phyloP scores from a whole-genome alignment of 1,140 invertebrate species.

The Drosophila sp. region DNA sequence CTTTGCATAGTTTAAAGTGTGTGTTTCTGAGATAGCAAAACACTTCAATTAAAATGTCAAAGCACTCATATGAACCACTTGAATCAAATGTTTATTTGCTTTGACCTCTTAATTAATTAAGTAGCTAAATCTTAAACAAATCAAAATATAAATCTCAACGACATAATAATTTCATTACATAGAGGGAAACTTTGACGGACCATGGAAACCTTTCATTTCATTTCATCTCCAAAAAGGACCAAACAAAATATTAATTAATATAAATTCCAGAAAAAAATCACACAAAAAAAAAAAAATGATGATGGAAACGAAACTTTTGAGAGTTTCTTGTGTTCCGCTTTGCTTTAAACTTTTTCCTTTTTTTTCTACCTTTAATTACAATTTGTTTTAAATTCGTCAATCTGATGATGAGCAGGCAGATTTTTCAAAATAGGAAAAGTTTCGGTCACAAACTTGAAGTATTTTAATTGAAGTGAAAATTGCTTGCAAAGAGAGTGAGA shows the following conservation, averaged over 20 bases:
- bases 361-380: slow-evolving; percentile 70
- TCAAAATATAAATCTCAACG: slow-evolving; percentile 35
- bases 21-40: background rate
- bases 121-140: slow-evolving; percentile 29
- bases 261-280: slow-evolving; percentile 60
- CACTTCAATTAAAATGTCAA: background rate
- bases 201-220: slow-evolving; percentile 41
- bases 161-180: slow-evolving; percentile 58
- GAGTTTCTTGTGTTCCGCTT: slow-evolving; percentile 19
- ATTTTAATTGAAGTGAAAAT: slow-evolving; percentile 72
- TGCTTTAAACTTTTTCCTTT: slow-evolving; percentile 24
- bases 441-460: slow-evolving; percentile 46
- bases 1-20: background rate
- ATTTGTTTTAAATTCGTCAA: slow-evolving; percentile 30
- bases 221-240: slow-evolving; percentile 40
- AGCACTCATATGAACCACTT: background rate
- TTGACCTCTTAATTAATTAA: slow-evolving; percentile 52
- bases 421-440: slow-evolving; percentile 71
- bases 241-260: slow-evolving; percentile 75
- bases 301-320: slow-evolving; percentile 53
- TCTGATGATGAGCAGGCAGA: slow-evolving; percentile 37
- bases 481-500: background rate
- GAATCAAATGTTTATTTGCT: slow-evolving; percentile 27
- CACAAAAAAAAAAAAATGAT: slow-evolving; percentile 35
- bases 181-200: slow-evolving; percentile 14